A percentile compares a stretch with the other conserved stretches of the same genome.
These are phyloP conservation scores for Leptinotarsa rubiginosa DNA, from an alignment of 2,888 invertebrate species.

Conservation along the genomic window DNA sequence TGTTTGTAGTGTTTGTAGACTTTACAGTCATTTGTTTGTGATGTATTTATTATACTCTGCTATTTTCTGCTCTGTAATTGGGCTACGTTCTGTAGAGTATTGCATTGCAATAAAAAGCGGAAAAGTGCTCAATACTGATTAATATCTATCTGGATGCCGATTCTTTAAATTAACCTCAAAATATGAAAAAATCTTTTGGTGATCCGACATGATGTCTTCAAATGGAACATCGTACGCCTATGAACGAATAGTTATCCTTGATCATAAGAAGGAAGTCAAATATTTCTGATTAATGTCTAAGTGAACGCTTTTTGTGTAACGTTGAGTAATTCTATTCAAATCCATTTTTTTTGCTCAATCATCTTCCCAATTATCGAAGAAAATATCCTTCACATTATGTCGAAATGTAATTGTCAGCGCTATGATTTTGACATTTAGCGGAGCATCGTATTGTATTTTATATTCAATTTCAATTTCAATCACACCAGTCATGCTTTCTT, in stretches of 20 bases:
- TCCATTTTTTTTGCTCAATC: neutral
- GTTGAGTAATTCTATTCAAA: slow-evolving; percentile 3
- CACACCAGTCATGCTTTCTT: slow-evolving; percentile 38
- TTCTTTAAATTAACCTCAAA: no score
- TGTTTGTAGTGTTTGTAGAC: no score
- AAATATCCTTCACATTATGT: slow-evolving; percentile 20
- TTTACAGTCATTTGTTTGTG: no score
- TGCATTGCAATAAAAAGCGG: no score
- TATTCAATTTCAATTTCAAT: slow-evolving; percentile 43
- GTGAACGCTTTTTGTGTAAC: neutral
- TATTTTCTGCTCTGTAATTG: no score
- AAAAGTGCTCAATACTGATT: no score
- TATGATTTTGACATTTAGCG: slow-evolving; percentile 52
- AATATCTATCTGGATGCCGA: no score
- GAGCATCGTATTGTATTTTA: slow-evolving; percentile 42
- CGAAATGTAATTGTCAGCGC: slow-evolving; percentile 29
- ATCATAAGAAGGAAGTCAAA: neutral
- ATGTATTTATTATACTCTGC: no score
- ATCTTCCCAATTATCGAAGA: slow-evolving; percentile 3
- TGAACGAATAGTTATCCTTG: neutral
- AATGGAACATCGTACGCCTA: no score
- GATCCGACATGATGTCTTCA: no score
- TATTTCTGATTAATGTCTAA: neutral
- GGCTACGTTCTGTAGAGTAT: no score
- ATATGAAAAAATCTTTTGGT: no score